These are phyloP conservation scores for Diadromus collaris DNA, from an alignment of 2,888 invertebrate species.

Conservation along the genomic window DNA sequence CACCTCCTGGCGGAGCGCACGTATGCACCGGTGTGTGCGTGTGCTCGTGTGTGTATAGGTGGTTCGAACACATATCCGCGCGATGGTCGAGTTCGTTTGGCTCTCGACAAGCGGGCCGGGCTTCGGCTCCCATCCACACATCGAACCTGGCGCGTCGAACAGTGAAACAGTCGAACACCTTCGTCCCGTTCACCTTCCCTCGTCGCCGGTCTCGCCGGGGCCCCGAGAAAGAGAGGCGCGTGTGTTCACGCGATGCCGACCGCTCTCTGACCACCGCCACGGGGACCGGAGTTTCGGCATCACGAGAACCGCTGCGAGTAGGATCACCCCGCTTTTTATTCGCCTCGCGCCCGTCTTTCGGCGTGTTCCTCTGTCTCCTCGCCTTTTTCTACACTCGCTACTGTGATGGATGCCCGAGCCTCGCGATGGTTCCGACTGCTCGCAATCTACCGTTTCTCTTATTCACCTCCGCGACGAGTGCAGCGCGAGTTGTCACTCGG, in stretches of 20 bases:
- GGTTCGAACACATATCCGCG: conserved; percentile 12
- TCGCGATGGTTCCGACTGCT: conserved; percentile 33
- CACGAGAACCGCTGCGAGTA: conserved; percentile 23
- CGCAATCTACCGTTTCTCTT: conserved; percentile 38
- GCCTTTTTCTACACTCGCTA: conserved; percentile 21
- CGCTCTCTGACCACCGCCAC: conserved; percentile 40
- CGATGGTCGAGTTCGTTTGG: conserved; percentile 42
- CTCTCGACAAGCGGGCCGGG: conserved; percentile 20
- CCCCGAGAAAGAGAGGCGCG: conserved; percentile 50
- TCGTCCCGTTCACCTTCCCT: conserved; percentile 47
- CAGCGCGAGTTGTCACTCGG: not conserved
- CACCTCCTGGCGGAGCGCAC: conserved; percentile 57
- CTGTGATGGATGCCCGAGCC: conserved; percentile 31
- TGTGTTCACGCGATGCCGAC: conserved; percentile 60
- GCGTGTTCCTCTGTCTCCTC: conserved; percentile 34
- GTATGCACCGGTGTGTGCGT: conserved; percentile 29
- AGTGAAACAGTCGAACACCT: conserved; percentile 59
- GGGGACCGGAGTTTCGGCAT: conserved; percentile 6
- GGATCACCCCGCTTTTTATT: conserved; percentile 48
- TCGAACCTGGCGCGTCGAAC: conserved; percentile 39
- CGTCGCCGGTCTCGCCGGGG: conserved; percentile 40
- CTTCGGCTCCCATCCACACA: conserved; percentile 27
- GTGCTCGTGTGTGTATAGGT: not conserved
- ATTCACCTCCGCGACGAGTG: conserved; percentile 36
- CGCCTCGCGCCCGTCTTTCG: conserved; percentile 35